A percentile compares a stretch with the other conserved stretches of the same genome.
These are phyloP conservation scores for Calonectris borealis DNA, from an alignment of 2,113 vertebrate species.

Conservation along the genomic window DNA sequence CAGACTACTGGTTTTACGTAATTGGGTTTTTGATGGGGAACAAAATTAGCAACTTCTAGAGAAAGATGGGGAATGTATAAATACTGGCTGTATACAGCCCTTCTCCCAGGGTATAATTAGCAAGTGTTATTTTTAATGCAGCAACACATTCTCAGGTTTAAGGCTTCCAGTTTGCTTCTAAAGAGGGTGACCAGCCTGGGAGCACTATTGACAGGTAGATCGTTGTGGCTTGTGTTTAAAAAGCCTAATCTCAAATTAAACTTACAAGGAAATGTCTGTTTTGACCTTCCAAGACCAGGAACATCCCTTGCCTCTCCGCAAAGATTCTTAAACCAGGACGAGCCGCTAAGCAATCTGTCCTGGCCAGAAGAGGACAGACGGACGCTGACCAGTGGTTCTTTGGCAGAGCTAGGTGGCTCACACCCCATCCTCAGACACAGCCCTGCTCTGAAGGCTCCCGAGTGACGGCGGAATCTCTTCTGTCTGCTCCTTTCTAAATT, in stretches of 20 bases:
- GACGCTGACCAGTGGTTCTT: background rate
- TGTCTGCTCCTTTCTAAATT: background rate
- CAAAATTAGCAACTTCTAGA: background rate
- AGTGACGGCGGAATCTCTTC: background rate
- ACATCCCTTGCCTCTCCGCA: background rate
- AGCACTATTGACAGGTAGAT: background rate
- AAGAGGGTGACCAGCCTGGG: background rate
- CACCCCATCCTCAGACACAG: background rate
- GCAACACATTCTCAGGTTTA: fast-evolving
- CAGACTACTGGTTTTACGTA: background rate
- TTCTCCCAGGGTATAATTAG: background rate
- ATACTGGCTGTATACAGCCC: background rate
- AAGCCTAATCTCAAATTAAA: background rate
- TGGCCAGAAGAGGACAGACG: background rate
- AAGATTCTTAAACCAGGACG: background rate
- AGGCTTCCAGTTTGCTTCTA: background rate
- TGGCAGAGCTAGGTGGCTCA: background rate
- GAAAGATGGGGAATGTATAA: background rate
- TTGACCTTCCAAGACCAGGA: background rate
- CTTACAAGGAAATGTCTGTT: background rate
- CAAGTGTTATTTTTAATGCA: background rate
- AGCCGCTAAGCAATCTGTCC: background rate
- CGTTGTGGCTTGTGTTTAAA: background rate
- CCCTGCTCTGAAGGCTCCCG: background rate
- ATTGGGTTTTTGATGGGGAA: background rate